Evolutionary conservation across 1,140 invertebrate genomes (phyloP).

Genomic region (Periplaneta americana): DNA sequence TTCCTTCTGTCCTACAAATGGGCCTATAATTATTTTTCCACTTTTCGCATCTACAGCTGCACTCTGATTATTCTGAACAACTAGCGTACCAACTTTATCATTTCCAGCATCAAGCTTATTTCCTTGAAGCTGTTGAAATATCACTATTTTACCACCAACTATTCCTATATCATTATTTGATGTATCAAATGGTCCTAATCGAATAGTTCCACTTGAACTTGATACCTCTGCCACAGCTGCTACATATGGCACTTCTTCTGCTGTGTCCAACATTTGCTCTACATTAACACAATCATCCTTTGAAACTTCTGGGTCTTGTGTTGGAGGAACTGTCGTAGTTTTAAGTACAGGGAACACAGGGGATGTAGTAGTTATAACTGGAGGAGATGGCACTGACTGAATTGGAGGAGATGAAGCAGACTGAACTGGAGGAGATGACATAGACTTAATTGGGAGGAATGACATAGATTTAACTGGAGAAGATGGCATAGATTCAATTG

Average conservation of each 20-base stretch:
- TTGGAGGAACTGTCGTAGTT: neutral
- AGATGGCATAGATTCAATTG: neutral
- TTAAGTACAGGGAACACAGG: too few species aligned
- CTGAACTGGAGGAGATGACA: neutral
- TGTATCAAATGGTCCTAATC: neutral
- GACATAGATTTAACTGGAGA: neutral
- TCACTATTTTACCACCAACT: neutral
- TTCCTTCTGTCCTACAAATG: neutral
- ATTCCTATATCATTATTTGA: neutral
- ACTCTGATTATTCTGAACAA: neutral
- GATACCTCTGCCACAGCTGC: neutral
- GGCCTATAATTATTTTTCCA: neutral
- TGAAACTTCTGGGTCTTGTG: neutral
- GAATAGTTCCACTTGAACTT: neutral
- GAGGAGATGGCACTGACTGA: too few species aligned
- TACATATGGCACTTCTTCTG: neutral
- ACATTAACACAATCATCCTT: neutral
- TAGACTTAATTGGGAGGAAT: too few species aligned
- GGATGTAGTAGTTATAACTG: neutral
- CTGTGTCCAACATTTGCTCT: neutral
- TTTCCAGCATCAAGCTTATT: neutral
- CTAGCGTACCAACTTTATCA: neutral
- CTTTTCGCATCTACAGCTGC: neutral
- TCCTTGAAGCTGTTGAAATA: neutral
- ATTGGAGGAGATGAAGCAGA: neutral